Evolutionary conservation across 2,113 vertebrate species (phyloP).

Genomic region (Geococcyx californianus): DNA sequence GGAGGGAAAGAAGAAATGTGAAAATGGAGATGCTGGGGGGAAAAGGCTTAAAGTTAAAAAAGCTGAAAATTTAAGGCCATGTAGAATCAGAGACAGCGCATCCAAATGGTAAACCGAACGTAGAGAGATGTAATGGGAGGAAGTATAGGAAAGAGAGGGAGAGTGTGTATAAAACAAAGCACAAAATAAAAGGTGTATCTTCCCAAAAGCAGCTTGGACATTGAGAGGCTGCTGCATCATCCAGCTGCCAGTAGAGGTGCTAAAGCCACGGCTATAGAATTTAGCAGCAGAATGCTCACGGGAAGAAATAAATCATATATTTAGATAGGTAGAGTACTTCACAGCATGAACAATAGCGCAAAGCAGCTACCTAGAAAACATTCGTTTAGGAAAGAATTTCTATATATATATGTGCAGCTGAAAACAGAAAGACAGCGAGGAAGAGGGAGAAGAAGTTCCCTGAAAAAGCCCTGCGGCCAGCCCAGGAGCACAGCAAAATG

Average conservation of each 20-base stretch:
- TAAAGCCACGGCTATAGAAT: not conserved
- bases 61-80: not conserved
- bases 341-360: not conserved
- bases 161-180: not conserved
- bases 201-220: not conserved
- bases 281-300: not conserved
- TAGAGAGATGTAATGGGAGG: not conserved
- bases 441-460: not conserved
- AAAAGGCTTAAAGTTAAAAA: not conserved
- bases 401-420: not conserved
- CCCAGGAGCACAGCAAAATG: not conserved
- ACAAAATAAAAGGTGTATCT: not conserved
- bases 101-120: not conserved
- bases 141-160: not conserved
- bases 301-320: not conserved
- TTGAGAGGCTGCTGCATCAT: not conserved
- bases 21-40: not conserved
- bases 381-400: not conserved
- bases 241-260: not conserved
- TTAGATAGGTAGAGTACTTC: not conserved
- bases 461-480: not conserved
- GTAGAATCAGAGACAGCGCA: not conserved
- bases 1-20: not conserved
- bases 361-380: not conserved
- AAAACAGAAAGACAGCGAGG: not conserved